Conservation (phyloP, 2,888 invertebrate species). For the Nomada ferruginata region DNA sequence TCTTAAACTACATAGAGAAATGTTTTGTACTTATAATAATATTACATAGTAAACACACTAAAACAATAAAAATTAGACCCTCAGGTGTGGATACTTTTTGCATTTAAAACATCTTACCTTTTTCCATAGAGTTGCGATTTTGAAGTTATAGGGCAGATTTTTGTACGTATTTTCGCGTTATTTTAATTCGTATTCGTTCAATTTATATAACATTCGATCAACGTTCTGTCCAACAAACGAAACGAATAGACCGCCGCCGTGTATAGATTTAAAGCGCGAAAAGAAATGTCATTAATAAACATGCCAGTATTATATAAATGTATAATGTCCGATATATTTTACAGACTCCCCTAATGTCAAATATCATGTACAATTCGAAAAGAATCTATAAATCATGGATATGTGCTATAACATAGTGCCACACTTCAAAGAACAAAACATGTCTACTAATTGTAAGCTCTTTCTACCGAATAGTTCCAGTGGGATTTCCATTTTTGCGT, state of each 20-base stretch:
- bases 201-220: neutral
- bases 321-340: slow-evolving; percentile 14
- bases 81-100: slow-evolving; percentile 28
- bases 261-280: neutral
- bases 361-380: slow-evolving; percentile 31
- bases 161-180: neutral
- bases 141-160: slow-evolving; percentile 52
- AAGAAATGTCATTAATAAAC: slow-evolving; percentile 25
- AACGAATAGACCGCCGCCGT: neutral
- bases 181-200: neutral
- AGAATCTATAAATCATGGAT: slow-evolving; percentile 26
- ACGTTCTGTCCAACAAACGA: slow-evolving; percentile 13
- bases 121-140: slow-evolving; percentile 46
- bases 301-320: slow-evolving; percentile 7
- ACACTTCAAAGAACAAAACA: slow-evolving; percentile 24
- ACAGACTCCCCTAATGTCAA: slow-evolving; percentile 29
- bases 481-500: neutral
- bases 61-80: slow-evolving; percentile 54
- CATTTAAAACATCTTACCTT: slow-evolving; percentile 48
- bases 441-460: neutral
- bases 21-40: slow-evolving; percentile 58
- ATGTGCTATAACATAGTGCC: slow-evolving; percentile 32
- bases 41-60: slow-evolving; percentile 57
- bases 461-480: slow-evolving; percentile 21
- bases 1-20: slow-evolving; percentile 59